Conservation (phyloP, 2,888 invertebrate species). For the Shargacucullia verbasci region DNA sequence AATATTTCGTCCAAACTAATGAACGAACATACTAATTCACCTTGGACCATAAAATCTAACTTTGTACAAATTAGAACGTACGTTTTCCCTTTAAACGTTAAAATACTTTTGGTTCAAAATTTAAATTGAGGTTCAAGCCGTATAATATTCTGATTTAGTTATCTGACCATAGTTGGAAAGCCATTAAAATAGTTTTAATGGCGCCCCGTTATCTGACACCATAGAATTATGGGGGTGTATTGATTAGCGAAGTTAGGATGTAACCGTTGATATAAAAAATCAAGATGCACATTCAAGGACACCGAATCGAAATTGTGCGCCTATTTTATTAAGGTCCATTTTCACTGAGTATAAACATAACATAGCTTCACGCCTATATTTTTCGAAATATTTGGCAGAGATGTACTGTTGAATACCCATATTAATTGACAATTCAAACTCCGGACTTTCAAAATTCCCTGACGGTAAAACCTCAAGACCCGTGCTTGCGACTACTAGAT, state of each 20-base stretch:
- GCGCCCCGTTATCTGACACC: constrained; percentile 30
- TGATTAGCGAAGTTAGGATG: constrained; percentile 41
- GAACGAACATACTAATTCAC: constrained; percentile 34
- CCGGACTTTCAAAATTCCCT: no score
- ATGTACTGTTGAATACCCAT: no score
- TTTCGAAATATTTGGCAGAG: no score
- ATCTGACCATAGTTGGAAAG: constrained; percentile 27
- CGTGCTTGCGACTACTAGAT: no score
- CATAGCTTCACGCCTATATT: no score
- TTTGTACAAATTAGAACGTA: constrained; percentile 40
- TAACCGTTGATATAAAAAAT: background rate
- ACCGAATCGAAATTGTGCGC: no score
- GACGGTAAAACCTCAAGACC: no score
- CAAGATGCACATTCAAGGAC: no score
- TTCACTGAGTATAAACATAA: no score
- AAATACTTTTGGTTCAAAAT: constrained; percentile 27
- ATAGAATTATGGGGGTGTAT: constrained; percentile 34
- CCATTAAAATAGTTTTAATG: constrained; percentile 54
- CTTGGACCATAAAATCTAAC: constrained; percentile 47
- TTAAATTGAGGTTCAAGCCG: constrained; percentile 12
- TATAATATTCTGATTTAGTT: constrained; percentile 11
- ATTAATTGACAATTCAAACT: no score
- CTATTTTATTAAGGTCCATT: no score
- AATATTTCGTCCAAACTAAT: constrained; percentile 38
- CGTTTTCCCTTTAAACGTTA: constrained; percentile 25